Evolutionary conservation across 2,888 invertebrate species (phyloP).

Genomic region (Acleris cristana): DNA sequence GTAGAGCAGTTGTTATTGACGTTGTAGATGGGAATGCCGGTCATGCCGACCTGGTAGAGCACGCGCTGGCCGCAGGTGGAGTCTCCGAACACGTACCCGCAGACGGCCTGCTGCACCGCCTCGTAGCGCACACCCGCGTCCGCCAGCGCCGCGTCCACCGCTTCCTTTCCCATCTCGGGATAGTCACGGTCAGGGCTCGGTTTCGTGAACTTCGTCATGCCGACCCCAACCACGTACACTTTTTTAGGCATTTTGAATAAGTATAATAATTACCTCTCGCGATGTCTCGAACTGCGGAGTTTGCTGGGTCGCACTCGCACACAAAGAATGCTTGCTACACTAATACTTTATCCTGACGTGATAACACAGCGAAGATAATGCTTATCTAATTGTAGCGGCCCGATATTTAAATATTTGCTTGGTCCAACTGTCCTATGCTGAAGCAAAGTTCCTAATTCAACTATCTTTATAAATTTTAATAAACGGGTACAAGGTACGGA

Average conservation of each 20-base stretch:
- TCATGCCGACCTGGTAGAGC: conserved; percentile 96
- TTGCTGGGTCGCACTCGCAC: conserved; percentile 21
- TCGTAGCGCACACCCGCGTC: conserved; percentile 91
- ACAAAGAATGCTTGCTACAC: conserved; percentile 29
- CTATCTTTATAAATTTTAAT: neutral
- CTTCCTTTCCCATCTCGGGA: conserved; percentile 97
- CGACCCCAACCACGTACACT: conserved; percentile 97
- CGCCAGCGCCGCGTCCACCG: conserved; percentile 92
- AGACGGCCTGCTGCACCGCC: conserved; percentile 94
- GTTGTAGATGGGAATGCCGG: conserved; percentile 98
- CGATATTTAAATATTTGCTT: conserved; percentile 6
- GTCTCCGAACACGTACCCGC: conserved; percentile 97
- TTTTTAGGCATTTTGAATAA: conserved; percentile 75
- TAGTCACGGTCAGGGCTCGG: conserved; percentile 96
- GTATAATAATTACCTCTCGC: conserved; percentile 72
- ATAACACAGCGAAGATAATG: conserved; percentile 33
- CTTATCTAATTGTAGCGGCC: conserved; percentile 21
- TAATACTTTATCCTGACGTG: conserved; percentile 16
- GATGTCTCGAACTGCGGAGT: conserved; percentile 57
- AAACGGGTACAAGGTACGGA: conserved; percentile 14
- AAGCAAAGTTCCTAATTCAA: no score
- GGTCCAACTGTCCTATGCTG: neutral
- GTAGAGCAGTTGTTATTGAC: conserved; percentile 99
- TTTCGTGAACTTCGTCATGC: conserved; percentile 99
- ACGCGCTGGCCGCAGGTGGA: conserved; percentile 98